Evolutionary conservation across 2,888 invertebrate species (phyloP), one percentile per base, ranked within the genome.

Genomic region (Fissipunctia ypsillon): DNA sequence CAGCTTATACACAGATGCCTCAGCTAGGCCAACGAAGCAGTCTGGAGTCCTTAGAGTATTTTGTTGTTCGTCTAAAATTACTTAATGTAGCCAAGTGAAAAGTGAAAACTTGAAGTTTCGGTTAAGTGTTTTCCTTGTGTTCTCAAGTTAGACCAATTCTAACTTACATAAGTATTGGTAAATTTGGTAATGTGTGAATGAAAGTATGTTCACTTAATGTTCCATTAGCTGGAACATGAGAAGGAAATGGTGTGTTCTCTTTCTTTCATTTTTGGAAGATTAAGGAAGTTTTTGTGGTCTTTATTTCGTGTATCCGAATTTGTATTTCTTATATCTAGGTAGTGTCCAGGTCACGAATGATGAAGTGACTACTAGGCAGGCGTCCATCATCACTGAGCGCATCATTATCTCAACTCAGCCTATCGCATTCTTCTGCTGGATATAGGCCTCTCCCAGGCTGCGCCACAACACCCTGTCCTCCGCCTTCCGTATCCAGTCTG

Each of bases 201-300:
- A 73, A 76, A 64, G 76, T 76, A 28, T 28, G 52, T 43, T 19
- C 52, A 73, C 60, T 60, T 60, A 60, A 35, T 43, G 75, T 74
- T 16, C 9, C 52, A 63, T 73, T 73, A 38, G 12, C 28, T 54
- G 9, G 25, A 16, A 54, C 38, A 35, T 45, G 41, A 38, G 63
- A 43, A n/a, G 52, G 7, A 59, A 50, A 43, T 43, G 7, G n/a
- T 45, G 3, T 16, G 22, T 22, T 48, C 1, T 16, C 19, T 57
- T 72, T 41, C 1, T 14, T 48, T 38, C 0, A 3, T 9, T 56
- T 70, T 71, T 73, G 3, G 16, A 10, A 45, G 35, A 35, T 35
- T 25, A 3, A 35, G 3, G 14, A 25, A 35, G 19, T 16, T 28
- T 28, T 16, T 3, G 1, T 7, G 16, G 10, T n/a, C 0, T 7